These are phyloP conservation scores for Drosophila nikananu DNA, from an alignment of 1,140 invertebrate species.

Conservation along the genomic window DNA sequence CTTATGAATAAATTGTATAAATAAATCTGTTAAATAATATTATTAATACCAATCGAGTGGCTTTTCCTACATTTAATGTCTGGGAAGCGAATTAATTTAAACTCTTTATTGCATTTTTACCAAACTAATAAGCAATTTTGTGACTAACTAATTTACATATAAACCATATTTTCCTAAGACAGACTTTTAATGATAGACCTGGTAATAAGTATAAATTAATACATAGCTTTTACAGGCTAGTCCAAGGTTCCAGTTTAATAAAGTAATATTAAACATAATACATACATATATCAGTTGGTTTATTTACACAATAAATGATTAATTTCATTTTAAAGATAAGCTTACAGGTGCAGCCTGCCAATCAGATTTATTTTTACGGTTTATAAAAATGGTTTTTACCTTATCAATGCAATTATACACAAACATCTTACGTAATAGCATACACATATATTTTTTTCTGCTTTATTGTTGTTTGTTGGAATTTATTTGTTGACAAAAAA, in stretches of 20 bases:
- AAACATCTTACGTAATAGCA: background rate
- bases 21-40: background rate
- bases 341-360: background rate
- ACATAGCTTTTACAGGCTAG: background rate
- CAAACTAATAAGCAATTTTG: background rate
- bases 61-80: background rate
- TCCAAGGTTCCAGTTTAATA: background rate
- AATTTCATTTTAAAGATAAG: background rate
- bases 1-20: background rate
- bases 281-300: too few species aligned
- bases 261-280: background rate
- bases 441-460: background rate
- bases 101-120: background rate
- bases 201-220: background rate
- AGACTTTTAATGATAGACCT: background rate
- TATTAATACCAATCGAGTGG: background rate
- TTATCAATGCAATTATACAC: background rate
- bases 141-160: background rate
- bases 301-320: background rate
- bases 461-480: conserved; percentile 10
- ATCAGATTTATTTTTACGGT: background rate
- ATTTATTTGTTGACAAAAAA: conserved; percentile 5
- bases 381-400: background rate
- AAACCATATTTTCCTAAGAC: background rate
- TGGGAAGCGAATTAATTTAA: background rate